These are phyloP conservation scores for Cheilosia pagana DNA, from an alignment of 2,888 invertebrate genomes.

Conservation along the genomic window DNA sequence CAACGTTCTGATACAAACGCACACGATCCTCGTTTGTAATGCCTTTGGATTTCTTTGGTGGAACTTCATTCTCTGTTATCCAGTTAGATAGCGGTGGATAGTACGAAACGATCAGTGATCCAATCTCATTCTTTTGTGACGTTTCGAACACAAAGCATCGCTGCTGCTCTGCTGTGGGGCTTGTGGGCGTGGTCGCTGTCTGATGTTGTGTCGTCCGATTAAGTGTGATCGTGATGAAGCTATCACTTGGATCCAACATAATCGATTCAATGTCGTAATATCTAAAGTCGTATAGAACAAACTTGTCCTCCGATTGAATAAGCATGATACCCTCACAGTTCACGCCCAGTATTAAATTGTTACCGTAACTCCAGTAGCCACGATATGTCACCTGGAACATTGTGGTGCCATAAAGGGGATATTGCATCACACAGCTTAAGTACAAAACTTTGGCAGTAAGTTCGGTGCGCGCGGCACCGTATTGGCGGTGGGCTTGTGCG, in stretches of 20 bases:
- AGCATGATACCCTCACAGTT: constrained; percentile 96
- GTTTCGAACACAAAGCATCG: constrained; percentile 98
- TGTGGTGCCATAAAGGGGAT: constrained; percentile 95
- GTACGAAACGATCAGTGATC: constrained; percentile 95
- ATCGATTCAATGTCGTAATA: constrained; percentile 96
- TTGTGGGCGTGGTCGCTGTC: constrained; percentile 75
- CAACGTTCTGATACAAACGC: constrained; percentile 93
- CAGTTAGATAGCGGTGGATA: constrained; percentile 93
- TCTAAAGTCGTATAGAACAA: constrained; percentile 94
- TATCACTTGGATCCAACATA: constrained; percentile 95
- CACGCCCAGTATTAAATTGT: constrained; percentile 90
- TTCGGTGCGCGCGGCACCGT: constrained; percentile 95
- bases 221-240: constrained; percentile 94
- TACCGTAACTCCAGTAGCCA: constrained; percentile 95
- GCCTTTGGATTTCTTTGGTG: constrained; percentile 86
- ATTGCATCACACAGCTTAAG: constrained; percentile 97
- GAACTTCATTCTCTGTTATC: constrained; percentile 89
- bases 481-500: constrained; percentile 94
- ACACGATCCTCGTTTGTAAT: constrained; percentile 95
- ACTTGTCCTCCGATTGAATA: constrained; percentile 96
- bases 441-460: constrained; percentile 96
- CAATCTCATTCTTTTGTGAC: constrained; percentile 94
- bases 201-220: constrained; percentile 85
- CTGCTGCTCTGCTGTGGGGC: constrained; percentile 83
- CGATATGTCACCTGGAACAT: constrained; percentile 95